Evolutionary conservation across 2,113 vertebrate genomes (phyloP).

Genomic region (Lophochroa leadbeateri): DNA sequence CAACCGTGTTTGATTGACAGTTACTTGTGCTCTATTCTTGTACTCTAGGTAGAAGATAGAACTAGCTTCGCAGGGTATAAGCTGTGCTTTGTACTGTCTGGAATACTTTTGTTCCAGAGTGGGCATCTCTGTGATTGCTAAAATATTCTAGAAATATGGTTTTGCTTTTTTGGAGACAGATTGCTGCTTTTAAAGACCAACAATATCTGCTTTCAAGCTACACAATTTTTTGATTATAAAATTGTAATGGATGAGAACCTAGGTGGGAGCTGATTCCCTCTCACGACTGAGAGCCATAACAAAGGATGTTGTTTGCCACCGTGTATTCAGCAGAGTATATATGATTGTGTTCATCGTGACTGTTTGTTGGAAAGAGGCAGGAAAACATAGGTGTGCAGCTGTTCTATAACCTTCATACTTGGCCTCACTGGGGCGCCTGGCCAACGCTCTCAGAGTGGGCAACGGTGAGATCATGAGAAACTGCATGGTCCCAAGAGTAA

Average conservation of each 20-base stretch:
- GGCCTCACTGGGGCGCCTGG: too few relatives aligned
- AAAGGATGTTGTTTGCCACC: neutral
- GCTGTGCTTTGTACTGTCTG: neutral
- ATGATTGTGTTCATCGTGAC: neutral
- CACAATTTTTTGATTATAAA: neutral
- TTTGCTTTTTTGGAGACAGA: neutral
- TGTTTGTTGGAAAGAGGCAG: neutral
- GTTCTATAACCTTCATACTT: neutral
- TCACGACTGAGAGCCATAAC: neutral
- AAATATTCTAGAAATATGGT: neutral
- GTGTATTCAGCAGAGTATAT: neutral
- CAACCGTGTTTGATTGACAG: rapidly evolving
- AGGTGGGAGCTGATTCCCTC: neutral
- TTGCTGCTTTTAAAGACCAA: neutral
- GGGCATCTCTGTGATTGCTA: neutral
- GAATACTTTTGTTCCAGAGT: neutral
- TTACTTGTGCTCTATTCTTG: neutral
- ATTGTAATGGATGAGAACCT: neutral
- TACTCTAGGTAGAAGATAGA: neutral
- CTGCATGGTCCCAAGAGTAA: neutral
- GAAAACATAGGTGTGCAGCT: neutral
- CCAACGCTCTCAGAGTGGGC: neutral
- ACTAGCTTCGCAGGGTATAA: neutral
- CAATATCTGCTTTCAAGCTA: neutral
- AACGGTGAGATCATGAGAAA: neutral